phyloP scores from a whole-genome alignment of 2,113 vertebrate genomes.

The Rhynchomys soricoides region DNA sequence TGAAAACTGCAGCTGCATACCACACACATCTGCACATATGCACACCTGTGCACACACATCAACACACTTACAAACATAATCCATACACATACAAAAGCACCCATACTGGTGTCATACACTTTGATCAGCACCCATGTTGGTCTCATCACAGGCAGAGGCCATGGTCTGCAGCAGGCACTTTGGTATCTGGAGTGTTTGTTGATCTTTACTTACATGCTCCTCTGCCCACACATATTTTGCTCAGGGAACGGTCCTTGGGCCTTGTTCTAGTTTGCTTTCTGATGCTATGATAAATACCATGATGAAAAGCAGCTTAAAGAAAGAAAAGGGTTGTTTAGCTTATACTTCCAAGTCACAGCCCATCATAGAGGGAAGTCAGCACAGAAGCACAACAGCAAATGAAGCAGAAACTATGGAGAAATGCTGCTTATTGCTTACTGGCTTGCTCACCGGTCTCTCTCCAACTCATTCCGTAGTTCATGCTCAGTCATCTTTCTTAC shows the following conservation, averaged over 20 bases:
- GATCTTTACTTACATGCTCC: accelerated
- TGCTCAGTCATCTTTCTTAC: not conserved
- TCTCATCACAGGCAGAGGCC: not conserved
- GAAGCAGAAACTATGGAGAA: not conserved
- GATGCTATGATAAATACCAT: not conserved
- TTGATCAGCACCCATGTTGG: not conserved
- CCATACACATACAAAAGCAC: not conserved
- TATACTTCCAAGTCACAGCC: not conserved
- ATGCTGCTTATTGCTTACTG: not conserved
- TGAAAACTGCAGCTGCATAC: not conserved
- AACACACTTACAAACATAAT: no score
- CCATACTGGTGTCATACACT: no score
- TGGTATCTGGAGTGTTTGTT: not conserved
- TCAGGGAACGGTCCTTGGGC: not conserved
- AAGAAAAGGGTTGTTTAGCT: not conserved
- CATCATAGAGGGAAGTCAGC: not conserved
- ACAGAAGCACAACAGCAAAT: not conserved
- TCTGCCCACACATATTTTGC: no score
- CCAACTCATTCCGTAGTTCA: not conserved
- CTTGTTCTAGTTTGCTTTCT: not conserved
- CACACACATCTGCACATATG: no score
- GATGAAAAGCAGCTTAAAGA: not conserved
- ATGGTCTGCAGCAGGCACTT: not conserved
- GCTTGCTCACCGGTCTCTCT: not conserved
- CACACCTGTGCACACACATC: not conserved